Evolutionary conservation across 2,113 vertebrate species (phyloP).

Genomic region (Leuciscus idus): DNA sequence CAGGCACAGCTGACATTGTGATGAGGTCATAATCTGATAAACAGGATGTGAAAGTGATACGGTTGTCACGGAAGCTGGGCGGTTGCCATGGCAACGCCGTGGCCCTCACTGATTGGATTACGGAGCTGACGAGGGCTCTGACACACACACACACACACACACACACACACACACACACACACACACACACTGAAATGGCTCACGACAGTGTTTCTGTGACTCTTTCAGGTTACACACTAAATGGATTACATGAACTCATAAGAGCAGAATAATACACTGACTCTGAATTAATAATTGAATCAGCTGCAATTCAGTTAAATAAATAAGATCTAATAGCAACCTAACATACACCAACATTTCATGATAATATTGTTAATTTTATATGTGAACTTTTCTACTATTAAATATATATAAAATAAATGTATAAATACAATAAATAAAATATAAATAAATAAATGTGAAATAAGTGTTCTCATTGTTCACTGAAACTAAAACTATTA

Average conservation of each 20-base stretch:
- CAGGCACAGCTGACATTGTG: conserved; percentile 27
- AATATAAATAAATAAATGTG: neutral
- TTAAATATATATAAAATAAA: neutral
- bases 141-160: neutral
- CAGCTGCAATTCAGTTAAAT: neutral
- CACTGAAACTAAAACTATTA: neutral
- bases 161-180: neutral
- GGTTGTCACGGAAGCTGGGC: neutral
- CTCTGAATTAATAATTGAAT: neutral
- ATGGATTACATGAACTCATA: neutral
- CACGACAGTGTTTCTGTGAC: neutral
- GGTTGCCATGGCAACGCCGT: conserved; percentile 13
- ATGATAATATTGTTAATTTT: neutral
- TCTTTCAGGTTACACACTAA: conserved; percentile 4
- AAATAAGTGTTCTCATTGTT: neutral
- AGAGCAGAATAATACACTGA: neutral
- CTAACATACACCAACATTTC: neutral
- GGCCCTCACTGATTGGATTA: conserved; percentile 13
- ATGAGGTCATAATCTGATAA: neutral
- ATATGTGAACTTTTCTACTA: neutral
- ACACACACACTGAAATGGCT: neutral
- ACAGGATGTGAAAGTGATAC: conserved; percentile 16
- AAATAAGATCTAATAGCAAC: neutral
- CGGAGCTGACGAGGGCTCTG: neutral
- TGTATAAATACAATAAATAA: neutral